phyloP scores from a whole-genome alignment of 2,797 vertebrate genomes.

The Acomys russatus region DNA sequence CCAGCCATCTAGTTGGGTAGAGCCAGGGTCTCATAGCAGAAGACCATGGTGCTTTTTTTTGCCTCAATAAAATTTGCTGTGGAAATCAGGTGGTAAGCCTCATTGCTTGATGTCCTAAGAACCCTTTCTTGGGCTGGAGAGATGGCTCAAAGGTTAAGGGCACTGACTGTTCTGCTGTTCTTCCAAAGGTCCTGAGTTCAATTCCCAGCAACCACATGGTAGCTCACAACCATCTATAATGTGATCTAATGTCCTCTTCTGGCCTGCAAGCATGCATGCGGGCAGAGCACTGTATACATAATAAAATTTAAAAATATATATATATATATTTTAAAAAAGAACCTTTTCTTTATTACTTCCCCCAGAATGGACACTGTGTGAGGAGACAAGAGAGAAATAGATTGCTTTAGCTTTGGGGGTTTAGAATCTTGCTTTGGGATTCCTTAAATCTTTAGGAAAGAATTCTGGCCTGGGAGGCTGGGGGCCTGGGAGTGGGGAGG shows the following conservation, averaged over 20 bases:
- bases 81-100: background rate
- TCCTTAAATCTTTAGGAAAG: slow-evolving; percentile 2
- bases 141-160: no score
- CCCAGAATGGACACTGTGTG: background rate
- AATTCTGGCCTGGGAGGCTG: slow-evolving; percentile 16
- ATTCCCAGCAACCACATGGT: no score
- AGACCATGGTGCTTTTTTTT: background rate
- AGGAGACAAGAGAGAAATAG: slow-evolving; percentile 5
- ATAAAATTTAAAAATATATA: no score
- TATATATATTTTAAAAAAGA: no score
- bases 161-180: no score
- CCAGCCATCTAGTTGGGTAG: background rate
- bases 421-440: slow-evolving; percentile 46
- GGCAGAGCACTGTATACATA: no score
- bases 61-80: slow-evolving; percentile 62
- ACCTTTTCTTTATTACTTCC: no score
- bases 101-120: slow-evolving; percentile 23
- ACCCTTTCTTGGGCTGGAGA: background rate
- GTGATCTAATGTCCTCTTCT: no score
- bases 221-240: no score
- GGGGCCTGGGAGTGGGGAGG: background rate
- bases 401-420: background rate
- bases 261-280: no score
- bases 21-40: background rate
- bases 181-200: no score